Conservation (phyloP, 2,797 vertebrate genomes). For the Sebastes wilsoni region DNA sequence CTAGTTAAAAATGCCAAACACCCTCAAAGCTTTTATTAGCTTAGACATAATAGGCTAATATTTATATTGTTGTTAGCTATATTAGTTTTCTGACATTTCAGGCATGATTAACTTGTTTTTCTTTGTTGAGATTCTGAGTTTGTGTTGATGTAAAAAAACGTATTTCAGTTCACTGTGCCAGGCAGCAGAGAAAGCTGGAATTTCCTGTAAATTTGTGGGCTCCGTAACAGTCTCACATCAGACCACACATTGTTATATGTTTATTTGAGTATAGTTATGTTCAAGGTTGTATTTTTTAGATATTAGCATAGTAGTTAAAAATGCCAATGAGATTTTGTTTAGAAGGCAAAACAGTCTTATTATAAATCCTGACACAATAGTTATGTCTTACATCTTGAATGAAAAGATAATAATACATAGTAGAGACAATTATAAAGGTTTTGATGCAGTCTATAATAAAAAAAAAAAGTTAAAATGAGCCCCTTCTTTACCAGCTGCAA, state of each 20-base stretch:
- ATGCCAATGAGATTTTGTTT: background rate
- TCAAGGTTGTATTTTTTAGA: background rate
- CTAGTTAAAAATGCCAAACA: too few species aligned
- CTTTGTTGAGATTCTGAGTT: background rate
- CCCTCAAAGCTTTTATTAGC: background rate
- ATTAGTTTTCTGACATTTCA: background rate
- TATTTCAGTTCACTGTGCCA: background rate
- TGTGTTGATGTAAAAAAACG: background rate
- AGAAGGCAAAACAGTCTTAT: background rate
- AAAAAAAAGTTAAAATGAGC: too few species aligned
- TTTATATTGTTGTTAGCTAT: background rate
- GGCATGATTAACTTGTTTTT: background rate
- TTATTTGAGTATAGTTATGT: background rate
- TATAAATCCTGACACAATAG: background rate
- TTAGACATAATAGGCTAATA: background rate
- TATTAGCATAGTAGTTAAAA: background rate
- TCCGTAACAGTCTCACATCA: constrained; percentile 21
- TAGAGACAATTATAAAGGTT: background rate
- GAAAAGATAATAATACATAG: background rate
- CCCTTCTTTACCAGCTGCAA: too few species aligned
- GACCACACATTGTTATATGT: background rate
- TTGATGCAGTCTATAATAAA: background rate
- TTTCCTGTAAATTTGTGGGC: constrained; percentile 18
- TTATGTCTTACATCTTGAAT: background rate
- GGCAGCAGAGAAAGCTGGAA: constrained; percentile 3